A percentile compares a stretch with the other conserved stretches of the same genome.
Evolutionary conservation across 2,797 vertebrate genomes (phyloP).

Genomic region (Gymnothorax javanicus): DNA sequence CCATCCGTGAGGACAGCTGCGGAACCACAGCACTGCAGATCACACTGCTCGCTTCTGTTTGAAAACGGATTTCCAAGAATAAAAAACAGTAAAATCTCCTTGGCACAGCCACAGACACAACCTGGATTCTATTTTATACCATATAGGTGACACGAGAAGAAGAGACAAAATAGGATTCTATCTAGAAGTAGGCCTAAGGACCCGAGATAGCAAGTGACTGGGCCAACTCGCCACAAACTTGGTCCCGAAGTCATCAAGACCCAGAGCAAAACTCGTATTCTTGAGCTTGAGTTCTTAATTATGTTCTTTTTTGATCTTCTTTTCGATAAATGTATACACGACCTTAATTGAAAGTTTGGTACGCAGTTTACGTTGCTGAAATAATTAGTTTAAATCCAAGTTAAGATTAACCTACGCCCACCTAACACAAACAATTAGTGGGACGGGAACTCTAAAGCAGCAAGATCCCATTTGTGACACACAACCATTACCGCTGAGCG

Average conservation of each 20-base stretch:
- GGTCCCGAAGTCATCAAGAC: too few relatives aligned
- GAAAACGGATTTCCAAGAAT: neutral
- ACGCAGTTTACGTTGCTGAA: neutral
- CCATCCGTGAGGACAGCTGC: conserved; percentile 67
- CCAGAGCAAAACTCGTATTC: too few relatives aligned
- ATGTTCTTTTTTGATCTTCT: neutral
- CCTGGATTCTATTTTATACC: neutral
- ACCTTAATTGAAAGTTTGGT: neutral
- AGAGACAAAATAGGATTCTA: neutral
- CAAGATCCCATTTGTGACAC: too few relatives aligned
- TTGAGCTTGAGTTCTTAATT: neutral
- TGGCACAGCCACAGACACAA: neutral
- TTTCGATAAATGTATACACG: neutral
- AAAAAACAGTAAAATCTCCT: neutral
- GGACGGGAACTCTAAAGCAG: too few relatives aligned
- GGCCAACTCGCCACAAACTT: too few relatives aligned
- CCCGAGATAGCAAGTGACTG: too few relatives aligned
- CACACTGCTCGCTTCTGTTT: neutral
- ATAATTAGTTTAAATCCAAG: neutral
- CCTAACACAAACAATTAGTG: too few relatives aligned
- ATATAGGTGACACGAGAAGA: neutral
- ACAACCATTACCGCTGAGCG: too few relatives aligned
- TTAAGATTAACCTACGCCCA: too few relatives aligned
- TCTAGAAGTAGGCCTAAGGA: neutral
- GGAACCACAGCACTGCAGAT: conserved; percentile 40